Conservation (phyloP, 2,888 invertebrate genomes). For the Globia sparganii region DNA sequence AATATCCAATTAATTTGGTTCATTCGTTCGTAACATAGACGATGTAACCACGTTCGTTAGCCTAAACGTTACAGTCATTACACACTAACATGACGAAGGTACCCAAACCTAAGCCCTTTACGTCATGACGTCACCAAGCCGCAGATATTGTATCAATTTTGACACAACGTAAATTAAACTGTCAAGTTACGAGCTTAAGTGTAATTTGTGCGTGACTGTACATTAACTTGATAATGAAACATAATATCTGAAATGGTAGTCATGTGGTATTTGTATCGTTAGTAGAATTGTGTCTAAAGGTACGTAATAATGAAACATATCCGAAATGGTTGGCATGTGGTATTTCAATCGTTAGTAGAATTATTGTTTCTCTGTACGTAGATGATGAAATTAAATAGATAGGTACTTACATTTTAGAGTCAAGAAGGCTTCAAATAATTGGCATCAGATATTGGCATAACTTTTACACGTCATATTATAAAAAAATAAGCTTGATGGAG, state of each 20-base stretch:
- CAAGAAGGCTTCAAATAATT: no score
- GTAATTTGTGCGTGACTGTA: conserved; percentile 59
- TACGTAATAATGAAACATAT: conserved; percentile 49
- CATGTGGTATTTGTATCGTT: conserved; percentile 18
- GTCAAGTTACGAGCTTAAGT: conserved; percentile 67
- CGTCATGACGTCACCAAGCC: conserved; percentile 61
- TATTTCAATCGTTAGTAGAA: conserved; percentile 10
- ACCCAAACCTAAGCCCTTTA: conserved; percentile 35
- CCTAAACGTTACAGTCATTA: neutral
- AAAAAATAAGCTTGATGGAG: no score
- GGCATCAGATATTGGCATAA: no score
- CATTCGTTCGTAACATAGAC: conserved; percentile 2
- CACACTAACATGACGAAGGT: conserved; percentile 20
- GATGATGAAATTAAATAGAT: neutral
- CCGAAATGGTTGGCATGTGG: conserved; percentile 24
- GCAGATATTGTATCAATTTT: conserved; percentile 74
- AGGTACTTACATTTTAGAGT: neutral
- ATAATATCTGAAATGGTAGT: conserved; percentile 21
- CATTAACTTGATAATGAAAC: conserved; percentile 45
- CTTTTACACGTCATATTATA: no score
- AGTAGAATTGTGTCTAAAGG: neutral
- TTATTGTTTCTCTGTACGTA: neutral
- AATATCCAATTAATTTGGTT: conserved; percentile 8
- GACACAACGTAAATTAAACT: conserved; percentile 76
- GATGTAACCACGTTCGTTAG: conserved; percentile 13